Evolutionary conservation across 2,888 invertebrate species (phyloP).

Genomic region (Lycaena phlaeas): DNA sequence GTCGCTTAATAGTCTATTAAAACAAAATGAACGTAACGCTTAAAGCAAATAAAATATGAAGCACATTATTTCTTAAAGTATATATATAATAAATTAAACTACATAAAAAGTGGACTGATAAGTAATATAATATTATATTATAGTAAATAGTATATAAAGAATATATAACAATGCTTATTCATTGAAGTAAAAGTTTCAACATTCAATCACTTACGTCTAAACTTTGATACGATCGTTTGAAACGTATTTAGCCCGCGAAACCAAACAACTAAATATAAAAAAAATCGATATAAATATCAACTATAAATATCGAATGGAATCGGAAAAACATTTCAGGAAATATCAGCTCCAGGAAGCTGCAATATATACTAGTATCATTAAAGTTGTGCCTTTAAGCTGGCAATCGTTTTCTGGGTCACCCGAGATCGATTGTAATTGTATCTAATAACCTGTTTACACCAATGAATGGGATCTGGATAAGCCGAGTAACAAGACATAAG

Average conservation of each 20-base stretch:
- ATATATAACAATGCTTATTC: too few species aligned
- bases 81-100: too few species aligned
- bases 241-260: background rate
- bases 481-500: background rate
- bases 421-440: conserved; percentile 2
- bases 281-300: background rate
- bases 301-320: background rate
- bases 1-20: too few species aligned
- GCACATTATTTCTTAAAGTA: too few species aligned
- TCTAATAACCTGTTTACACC: background rate
- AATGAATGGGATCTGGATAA: background rate
- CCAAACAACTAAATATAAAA: background rate
- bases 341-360: background rate
- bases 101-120: too few species aligned
- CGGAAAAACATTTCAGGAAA: background rate
- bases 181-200: too few species aligned
- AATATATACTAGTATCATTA: background rate
- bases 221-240: too few species aligned
- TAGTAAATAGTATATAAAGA: too few species aligned
- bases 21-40: too few species aligned
- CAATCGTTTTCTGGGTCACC: conserved; percentile 4
- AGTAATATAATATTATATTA: too few species aligned
- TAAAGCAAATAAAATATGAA: too few species aligned
- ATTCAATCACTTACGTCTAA: too few species aligned
- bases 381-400: conserved; percentile 1